Evolutionary conservation across 2,113 vertebrate genomes (phyloP), one percentile per base, ranked within the genome.

Genomic region (Reinhardtius hippoglossoides): DNA sequence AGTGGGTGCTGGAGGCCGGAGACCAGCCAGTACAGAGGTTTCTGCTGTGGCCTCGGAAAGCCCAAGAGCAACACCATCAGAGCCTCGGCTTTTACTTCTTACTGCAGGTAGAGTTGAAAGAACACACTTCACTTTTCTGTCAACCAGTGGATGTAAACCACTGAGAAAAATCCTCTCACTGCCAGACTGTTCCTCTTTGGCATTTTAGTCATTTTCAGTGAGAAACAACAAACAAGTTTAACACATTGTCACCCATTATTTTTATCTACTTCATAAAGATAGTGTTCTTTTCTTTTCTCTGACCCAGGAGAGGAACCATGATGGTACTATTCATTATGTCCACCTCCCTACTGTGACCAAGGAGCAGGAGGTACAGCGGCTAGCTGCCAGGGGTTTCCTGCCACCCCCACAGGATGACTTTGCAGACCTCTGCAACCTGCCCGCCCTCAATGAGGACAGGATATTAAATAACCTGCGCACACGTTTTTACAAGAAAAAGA

Each of bases 21-120:
- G 98, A 99, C 65, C 91, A 96, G 0, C 98, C 97, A 0, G 97
- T 97, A 3, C 98, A 99, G 83, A 94, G 98, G 64, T 95, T 99
- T 50, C 84, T 98, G 77, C 95, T 99, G 1, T 99, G 98, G 98
- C 98, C 98, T 0, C 95, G 98, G 3, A 96, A 96, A 42, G 97
- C 98, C 0, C 97, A 97, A 89, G 96, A 97, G 2, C 90, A 95
- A 58, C 98, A 99, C 78, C 94, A 95, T 0, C 96, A 92, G 62
- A 93, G 95, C 71, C 95, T 97, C 0, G 98, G 97, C 65, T 99
- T 97, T 91, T 98, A 97, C 89, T 99, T 99, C 80, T 89, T 99
- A 46, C 85, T 99, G 23, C 97, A 99, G 91, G 92, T 93, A 85
- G 40, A 42, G 23, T 42, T 59, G 23, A 66, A 10, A 0, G 1